Evolutionary conservation across 1,140 invertebrate species (phyloP), one percentile per base, ranked within the genome.

Genomic region (Diorhabda carinulata): DNA sequence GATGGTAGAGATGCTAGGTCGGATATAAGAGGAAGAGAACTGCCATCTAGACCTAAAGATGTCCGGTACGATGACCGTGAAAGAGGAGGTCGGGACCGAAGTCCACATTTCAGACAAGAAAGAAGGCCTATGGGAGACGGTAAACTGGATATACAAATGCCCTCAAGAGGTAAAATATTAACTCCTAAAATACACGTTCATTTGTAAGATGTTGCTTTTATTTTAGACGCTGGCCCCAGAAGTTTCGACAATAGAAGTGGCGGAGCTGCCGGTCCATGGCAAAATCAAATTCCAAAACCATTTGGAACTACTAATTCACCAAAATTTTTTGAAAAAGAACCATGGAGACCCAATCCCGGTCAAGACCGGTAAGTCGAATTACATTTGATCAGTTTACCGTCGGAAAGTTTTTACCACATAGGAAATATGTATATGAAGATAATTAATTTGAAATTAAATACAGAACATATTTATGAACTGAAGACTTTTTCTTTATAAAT

Each of bases 21-120:
- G 43, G 69, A 62, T 9, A 42, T 4, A 59, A 64, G 70, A 59
- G 47, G 44, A 4, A 59, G 70, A 61, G 70, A 71, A 10, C 2
- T 62, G 44, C 62, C 66, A 3, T 42, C 62, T 2, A 47, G 70
- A 43, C 45, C 66, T 25, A 77, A 76, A 45, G 71, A 72, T 8
- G 43, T 60, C 3, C 65, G 74, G 10, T 77, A 73, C 43, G 67
- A 57, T 47, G 70, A 3, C 47, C 47, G 6, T 4, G n/a, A 71
- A 2, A 71, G 75, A 43, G 76, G 76, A 43, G 75, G 74, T 2
- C 65, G 73, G 42, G 74, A 76, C 40, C 64, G 74, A 43, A 78
- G 76, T 64, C 75, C 75, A n/a, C 75, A 76, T 69, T 78, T 71
- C 63, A 70, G 72, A 44, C 73, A 74, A 62, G 75, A 76, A 5